Evolutionary conservation across 92 coral and sea anemone genomes (phyloP), one percentile per base, ranked within the genome.

Genomic region (Paragorgia papillata): DNA sequence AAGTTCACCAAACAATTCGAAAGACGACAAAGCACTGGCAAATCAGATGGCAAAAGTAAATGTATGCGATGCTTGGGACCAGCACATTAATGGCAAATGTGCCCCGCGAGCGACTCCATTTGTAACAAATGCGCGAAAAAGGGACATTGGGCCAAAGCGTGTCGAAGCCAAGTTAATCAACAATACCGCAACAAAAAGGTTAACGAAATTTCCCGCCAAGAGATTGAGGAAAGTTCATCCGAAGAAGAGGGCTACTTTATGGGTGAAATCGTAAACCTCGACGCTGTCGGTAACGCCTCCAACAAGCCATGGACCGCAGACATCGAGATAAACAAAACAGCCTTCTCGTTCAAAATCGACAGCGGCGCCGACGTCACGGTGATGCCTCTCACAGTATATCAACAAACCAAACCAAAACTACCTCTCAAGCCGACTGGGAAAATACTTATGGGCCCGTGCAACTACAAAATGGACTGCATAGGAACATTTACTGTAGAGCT

Each of bases 301-400:
- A 53, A 5, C 18, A 53, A 18, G 5, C 58, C 5, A 18, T 78
- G 88, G 80, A 78, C 55, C 49, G 69, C 76, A 17, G 15, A 17
- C 18, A 78, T 69, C 29, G 7, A 35, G 15, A 19, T 54, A 15
- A 37, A 79, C 21, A 50, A 75, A 5, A 55, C 29, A 37, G 48
- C 30, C 64, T 64, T 29, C 22, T 17, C 66, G 49, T 84, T 78
- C 76, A 79, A 78, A 35, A 30, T 84, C 34, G 84, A 84, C 75
- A 69, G 84, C 55, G 84, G 80, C 40, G 84, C 80, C 22, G 84
- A 69, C 69, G 80, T 78, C 41, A 84, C 88, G 0, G 88, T 84
- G 60, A 74, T 84, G 3, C 84, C 88, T 7, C 67, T 66, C 14
- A 63, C 39, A 2, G 29, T 75, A 0, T 84, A 84, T 69, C 43